These are phyloP conservation scores for Tinamus guttatus DNA, from an alignment of 2,113 vertebrate genomes.

Conservation along the genomic window DNA sequence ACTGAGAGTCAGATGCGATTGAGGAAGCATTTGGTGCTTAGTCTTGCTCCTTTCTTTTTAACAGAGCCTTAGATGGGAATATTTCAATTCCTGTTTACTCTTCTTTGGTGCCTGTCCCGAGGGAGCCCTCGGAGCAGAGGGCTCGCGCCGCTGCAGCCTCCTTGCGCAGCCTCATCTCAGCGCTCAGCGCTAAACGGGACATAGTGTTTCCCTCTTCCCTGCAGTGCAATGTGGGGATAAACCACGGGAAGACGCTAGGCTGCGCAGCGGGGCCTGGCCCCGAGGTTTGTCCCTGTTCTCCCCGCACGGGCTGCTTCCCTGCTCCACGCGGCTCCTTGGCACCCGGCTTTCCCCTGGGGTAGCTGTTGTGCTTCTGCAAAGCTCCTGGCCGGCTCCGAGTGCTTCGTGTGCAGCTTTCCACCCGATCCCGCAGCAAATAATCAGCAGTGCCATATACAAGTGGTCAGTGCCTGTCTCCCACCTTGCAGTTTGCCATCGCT, in stretches of 20 bases:
- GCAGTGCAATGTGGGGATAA: constrained; percentile 47
- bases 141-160: neutral
- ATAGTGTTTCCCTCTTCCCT: constrained; percentile 54
- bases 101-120: neutral
- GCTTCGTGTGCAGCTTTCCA: neutral
- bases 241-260: neutral
- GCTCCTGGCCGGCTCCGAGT: neutral
- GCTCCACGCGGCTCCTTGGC: neutral
- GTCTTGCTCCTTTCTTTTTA: neutral
- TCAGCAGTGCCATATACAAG: neutral
- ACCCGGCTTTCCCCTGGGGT: neutral
- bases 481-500: neutral
- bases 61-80: neutral
- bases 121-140: neutral
- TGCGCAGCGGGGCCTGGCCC: neutral
- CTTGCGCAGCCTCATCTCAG: too few relatives aligned
- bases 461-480: neutral
- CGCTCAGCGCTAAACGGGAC: neutral
- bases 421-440: neutral
- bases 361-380: neutral
- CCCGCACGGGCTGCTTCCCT: neutral
- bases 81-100: constrained; percentile 9
- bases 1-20: constrained; percentile 52
- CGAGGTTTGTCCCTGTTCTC: neutral
- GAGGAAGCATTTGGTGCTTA: neutral